Conservation (phyloP, 2,888 invertebrate species). For the Agriotes lineatus region DNA sequence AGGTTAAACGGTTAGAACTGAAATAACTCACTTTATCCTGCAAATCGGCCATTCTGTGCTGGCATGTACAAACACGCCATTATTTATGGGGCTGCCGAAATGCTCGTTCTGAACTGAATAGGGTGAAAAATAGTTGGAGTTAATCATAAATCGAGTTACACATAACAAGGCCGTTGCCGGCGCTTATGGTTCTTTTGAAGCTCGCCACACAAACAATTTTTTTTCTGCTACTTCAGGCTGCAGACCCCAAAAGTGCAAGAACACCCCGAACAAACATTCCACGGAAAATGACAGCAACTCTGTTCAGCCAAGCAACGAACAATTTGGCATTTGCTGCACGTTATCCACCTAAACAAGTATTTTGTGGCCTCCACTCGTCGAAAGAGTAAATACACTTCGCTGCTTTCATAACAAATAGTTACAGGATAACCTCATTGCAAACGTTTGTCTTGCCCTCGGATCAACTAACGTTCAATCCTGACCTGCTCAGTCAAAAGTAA, state of each 20-base stretch:
- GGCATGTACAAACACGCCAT: background rate
- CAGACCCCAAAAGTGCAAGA: background rate
- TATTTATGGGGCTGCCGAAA: constrained; percentile 12
- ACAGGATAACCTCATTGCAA: constrained; percentile 13
- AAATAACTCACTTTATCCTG: background rate
- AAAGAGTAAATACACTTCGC: constrained; percentile 28
- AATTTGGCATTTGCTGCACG: constrained; percentile 1
- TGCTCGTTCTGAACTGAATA: background rate
- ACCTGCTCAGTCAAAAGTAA: too few species aligned
- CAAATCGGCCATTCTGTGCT: background rate
- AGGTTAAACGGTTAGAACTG: background rate
- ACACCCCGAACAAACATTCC: background rate
- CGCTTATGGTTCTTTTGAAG: background rate
- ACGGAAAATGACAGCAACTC: background rate
- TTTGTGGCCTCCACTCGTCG: constrained; percentile 6
- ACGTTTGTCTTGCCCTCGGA: background rate
- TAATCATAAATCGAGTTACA: background rate
- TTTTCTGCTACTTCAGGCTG: background rate
- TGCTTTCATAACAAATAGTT: constrained; percentile 30
- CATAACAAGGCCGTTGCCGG: background rate
- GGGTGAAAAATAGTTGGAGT: constrained; percentile 11
- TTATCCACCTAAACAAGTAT: background rate
- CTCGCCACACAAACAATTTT: background rate
- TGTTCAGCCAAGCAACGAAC: constrained; percentile 2
- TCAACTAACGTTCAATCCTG: too few species aligned